phyloP scores from a whole-genome alignment of 2,797 vertebrate genomes.

The Linurgus olivaceus region DNA sequence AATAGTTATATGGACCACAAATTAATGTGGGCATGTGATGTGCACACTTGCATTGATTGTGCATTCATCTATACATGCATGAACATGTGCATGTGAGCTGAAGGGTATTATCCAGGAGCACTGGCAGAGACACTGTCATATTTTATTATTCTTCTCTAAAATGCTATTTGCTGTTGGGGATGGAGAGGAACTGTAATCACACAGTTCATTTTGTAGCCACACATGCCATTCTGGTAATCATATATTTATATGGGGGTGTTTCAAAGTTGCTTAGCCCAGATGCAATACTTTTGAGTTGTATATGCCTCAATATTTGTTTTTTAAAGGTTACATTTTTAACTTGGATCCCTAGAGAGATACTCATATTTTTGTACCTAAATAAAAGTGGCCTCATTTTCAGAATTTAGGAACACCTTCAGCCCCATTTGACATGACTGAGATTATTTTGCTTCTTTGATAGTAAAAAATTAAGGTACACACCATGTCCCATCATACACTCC shows the following conservation, averaged over 20 bases:
- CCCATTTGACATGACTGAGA: neutral
- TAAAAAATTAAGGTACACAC: neutral
- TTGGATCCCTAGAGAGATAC: neutral
- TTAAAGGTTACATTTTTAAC: neutral
- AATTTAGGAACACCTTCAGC: neutral
- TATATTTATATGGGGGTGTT: neutral
- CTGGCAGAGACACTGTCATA: neutral
- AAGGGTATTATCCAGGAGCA: neutral
- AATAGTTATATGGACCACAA: neutral
- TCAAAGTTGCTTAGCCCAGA: neutral
- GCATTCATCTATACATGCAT: neutral
- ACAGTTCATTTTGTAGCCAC: neutral
- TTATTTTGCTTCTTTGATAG: neutral
- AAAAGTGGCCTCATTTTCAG: neutral
- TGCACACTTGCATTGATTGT: neutral
- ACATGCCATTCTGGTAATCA: neutral
- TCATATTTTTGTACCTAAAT: neutral
- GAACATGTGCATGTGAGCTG: neutral
- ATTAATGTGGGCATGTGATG: neutral
- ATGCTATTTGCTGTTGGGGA: neutral
- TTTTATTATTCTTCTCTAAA: neutral
- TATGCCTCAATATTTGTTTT: neutral
- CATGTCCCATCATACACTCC: neutral
- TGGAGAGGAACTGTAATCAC: neutral
- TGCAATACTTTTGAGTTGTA: neutral